Percentiles rank a stretch among this genome's conserved stretches.
These are phyloP conservation scores for Melanostoma scalare DNA, from an alignment of 2,888 invertebrate species.

Conservation along the genomic window DNA sequence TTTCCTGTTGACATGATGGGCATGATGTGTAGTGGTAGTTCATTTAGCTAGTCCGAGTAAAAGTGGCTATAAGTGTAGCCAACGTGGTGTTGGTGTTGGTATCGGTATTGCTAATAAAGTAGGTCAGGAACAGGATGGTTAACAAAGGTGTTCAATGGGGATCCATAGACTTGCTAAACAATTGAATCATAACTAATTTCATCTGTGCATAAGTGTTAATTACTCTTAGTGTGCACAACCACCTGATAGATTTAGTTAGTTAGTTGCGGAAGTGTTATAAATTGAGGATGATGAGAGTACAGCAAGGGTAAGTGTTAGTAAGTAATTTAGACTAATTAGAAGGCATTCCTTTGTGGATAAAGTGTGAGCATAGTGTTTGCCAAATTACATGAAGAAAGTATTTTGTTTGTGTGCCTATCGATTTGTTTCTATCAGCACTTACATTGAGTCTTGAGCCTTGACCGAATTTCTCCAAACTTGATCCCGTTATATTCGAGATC, in stretches of 20 bases:
- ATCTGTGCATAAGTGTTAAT: slow-evolving; percentile 24
- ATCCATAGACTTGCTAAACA: slow-evolving; percentile 21
- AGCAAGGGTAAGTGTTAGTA: not conserved
- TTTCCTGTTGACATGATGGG: slow-evolving; percentile 30
- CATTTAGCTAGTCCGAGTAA: slow-evolving; percentile 4
- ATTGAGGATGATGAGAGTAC: slow-evolving; percentile 7
- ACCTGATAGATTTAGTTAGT: slow-evolving; percentile 27
- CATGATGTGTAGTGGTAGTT: not conserved
- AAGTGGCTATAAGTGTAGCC: not conserved
- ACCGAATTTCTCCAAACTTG: too few species aligned
- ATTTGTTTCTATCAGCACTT: too few species aligned
- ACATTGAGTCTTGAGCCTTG: too few species aligned
- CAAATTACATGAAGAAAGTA: too few species aligned
- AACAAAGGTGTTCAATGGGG: slow-evolving; percentile 23
- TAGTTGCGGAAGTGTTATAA: slow-evolving; percentile 10
- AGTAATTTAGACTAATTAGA: not conserved
- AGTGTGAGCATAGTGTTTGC: too few species aligned
- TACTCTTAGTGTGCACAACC: slow-evolving; percentile 22
- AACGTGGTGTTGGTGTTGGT: not conserved
- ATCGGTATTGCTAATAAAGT: slow-evolving; percentile 1
- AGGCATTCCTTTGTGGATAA: not conserved
- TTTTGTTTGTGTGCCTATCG: too few species aligned
- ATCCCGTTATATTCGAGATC: too few species aligned
- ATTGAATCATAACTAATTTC: slow-evolving; percentile 46
- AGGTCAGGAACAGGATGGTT: slow-evolving; percentile 34